Evolutionary conservation across 1,140 invertebrate genomes (phyloP), one percentile per base, ranked within the genome.

Genomic region (Penaeus indicus): DNA sequence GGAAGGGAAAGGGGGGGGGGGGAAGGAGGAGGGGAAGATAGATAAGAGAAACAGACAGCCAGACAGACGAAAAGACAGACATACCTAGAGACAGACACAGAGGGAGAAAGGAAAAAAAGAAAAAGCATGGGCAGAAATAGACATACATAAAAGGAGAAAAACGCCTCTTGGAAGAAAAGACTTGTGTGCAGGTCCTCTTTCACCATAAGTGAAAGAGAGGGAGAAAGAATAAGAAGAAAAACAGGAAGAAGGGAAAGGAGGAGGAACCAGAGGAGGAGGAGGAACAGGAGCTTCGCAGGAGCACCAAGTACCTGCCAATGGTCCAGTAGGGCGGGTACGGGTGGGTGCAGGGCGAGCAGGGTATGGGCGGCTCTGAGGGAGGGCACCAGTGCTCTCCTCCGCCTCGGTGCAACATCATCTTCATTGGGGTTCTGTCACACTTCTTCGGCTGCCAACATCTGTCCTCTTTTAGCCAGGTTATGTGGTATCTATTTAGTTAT

Each of bases 251-350:
- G 18, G 67, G 18, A 54, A 13, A 54, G 54, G 54, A 54, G 16
- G 54, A 54, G 67, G 67, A 72, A 8, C n/a, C 10, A n/a, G n/a
- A 7, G 32, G 32, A 72, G 32, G 27, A 69, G 18, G 67, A n/a
- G 32, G 67, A 25, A 54, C 11, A 54, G 54, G 54, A 54, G 54
- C 54, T 54, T 54, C 54, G 54, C 54, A 54, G 54, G 54, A 54
- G 54, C 16, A 16, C 54, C 54, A 54, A 54, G 54, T 88, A 88
- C 86, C 86, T 88, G 79, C 86, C 86, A 63, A 88, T 88, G 69
- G 86, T 88, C 86, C 86, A 88, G 80, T 88, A 88, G 69, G 81
- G 86, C 67, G 86, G 86, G 81, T 88, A 88, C 69, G 86, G 62
- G 61, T 88, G 86, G 64, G 80, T 64, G 80, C 86, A 88, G 25